phyloP scores from a whole-genome alignment of 2,888 invertebrate species.

The Brenthis ino region DNA sequence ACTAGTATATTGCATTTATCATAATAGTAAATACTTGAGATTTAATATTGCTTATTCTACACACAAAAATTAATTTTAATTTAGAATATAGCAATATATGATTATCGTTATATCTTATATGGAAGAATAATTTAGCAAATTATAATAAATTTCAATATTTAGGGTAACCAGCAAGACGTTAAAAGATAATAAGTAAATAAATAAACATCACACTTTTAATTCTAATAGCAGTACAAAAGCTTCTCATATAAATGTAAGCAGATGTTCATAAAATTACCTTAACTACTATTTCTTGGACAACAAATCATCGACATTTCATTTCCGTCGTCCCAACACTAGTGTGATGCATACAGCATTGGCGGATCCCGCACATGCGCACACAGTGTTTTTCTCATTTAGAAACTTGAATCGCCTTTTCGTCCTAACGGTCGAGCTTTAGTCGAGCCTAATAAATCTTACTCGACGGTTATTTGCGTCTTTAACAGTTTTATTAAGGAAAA shows the following conservation, averaged over 20 bases:
- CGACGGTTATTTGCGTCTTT: constrained; percentile 49
- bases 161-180: no score
- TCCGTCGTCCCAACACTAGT: constrained; percentile 47
- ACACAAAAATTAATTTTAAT: no score
- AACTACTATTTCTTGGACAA: constrained; percentile 38
- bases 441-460: constrained; percentile 60
- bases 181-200: no score
- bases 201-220: no score
- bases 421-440: constrained; percentile 45
- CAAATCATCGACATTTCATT: constrained; percentile 45
- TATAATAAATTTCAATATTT: no score
- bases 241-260: background rate
- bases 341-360: constrained; percentile 58
- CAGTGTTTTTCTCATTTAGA: constrained; percentile 62
- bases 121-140: no score
- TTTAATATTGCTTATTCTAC: no score
- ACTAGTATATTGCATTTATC: no score
- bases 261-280: background rate
- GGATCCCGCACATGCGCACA: constrained; percentile 62
- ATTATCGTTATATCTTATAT: no score
- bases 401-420: constrained; percentile 60
- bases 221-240: background rate
- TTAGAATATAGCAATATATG: no score
- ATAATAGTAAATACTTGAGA: no score
- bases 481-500: constrained; percentile 53